These are phyloP conservation scores for Eurystomus gularis DNA, from an alignment of 2,113 vertebrate species.

Conservation along the genomic window DNA sequence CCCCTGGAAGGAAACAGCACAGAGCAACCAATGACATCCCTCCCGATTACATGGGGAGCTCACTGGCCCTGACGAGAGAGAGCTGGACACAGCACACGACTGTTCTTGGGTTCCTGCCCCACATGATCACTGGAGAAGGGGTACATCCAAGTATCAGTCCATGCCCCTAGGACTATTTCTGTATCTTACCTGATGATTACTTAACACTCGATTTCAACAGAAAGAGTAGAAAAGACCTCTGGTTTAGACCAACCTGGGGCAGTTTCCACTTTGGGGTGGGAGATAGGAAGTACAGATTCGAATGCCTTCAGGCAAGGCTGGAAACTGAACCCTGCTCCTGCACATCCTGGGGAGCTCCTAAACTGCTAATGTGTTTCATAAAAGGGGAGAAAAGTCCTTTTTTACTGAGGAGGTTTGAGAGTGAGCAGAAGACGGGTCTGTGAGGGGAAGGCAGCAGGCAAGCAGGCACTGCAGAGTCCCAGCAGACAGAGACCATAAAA, in stretches of 20 bases:
- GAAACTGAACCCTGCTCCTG: neutral
- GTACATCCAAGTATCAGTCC: neutral
- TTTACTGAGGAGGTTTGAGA: neutral
- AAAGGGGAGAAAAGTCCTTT: neutral
- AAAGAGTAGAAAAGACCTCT: neutral
- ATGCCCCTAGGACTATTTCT: neutral
- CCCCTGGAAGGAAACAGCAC: neutral
- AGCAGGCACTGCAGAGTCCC: neutral
- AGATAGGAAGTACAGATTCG: fast-evolving
- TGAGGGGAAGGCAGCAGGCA: neutral
- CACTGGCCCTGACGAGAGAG: neutral
- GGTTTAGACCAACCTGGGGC: neutral
- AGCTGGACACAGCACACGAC: neutral
- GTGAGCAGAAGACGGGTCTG: neutral
- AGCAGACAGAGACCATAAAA: neutral
- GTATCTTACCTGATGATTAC: neutral
- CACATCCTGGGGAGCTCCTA: neutral
- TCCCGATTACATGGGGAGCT: fast-evolving
- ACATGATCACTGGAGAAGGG: neutral
- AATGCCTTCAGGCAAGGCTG: neutral
- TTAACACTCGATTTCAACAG: neutral
- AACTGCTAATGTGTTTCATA: neutral
- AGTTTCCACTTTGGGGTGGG: neutral
- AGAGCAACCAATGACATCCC: neutral
- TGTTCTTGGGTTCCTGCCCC: too few relatives aligned